Conservation (phyloP, 2,888 invertebrate genomes). For the Agrochola litura region DNA sequence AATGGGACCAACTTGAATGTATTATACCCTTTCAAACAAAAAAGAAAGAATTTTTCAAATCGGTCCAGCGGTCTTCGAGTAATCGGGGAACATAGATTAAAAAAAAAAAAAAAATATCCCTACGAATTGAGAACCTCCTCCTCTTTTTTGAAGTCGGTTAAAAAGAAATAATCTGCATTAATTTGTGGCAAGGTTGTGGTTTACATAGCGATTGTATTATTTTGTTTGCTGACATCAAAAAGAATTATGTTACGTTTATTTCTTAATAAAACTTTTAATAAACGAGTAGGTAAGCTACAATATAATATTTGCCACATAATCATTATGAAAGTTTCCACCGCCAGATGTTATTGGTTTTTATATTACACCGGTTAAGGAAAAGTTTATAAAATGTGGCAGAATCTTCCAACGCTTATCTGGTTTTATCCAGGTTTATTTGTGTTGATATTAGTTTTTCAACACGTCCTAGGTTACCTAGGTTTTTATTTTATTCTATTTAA, state of each 20-base stretch:
- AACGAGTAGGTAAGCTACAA: conserved; percentile 13
- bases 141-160: too few relatives aligned
- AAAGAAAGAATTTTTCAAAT: too few relatives aligned
- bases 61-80: too few relatives aligned
- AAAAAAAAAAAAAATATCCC: too few relatives aligned
- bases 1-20: too few relatives aligned
- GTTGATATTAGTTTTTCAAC: not conserved
- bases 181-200: not conserved
- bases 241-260: not conserved
- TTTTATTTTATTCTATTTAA: not conserved
- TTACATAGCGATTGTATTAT: not conserved
- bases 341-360: conserved; percentile 53
- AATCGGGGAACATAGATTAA: too few relatives aligned
- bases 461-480: not conserved
- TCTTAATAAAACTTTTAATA: conserved; percentile 17
- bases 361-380: conserved; percentile 32
- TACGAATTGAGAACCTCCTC: too few relatives aligned
- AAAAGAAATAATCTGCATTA: not conserved
- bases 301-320: conserved; percentile 39
- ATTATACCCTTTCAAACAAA: too few relatives aligned
- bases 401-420: conserved; percentile 18
- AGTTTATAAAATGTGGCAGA: conserved; percentile 44
- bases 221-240: not conserved
- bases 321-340: conserved; percentile 36
- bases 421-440: conserved; percentile 12